Base-by-base conservation (phyloP, 2,888 invertebrate species). In the Chromoteleia sp. region DNA sequence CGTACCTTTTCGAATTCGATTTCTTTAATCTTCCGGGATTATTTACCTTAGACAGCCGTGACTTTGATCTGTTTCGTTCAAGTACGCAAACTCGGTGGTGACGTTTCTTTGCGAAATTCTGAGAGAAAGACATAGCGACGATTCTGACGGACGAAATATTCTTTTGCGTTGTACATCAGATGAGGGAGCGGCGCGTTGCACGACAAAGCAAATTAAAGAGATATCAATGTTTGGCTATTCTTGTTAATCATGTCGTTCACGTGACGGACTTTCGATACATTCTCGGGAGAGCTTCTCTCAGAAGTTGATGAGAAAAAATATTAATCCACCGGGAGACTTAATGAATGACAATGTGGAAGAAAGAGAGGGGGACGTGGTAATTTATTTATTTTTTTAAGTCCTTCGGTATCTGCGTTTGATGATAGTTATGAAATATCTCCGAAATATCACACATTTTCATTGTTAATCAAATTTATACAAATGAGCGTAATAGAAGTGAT, bases 371-470 rank as follows among this genome's bases (percentile, higher is more conserved):
- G 58, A 48, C 50, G 52, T 65, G 45, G 63, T 74, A 65, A 75
- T 56, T 65, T 65, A 75, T 65, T 65, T 75, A 65, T 75, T 56
- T 65, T 75, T 65, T 56, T 74, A 74, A n/a, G n/a, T n/a, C n/a
- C n/a, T n/a, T n/a, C n/a, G n/a, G n/a, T n/a, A n/a, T n/a, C n/a
- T n/a, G n/a, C n/a, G n/a, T n/a, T n/a, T n/a, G n/a, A n/a, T n/a
- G n/a, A n/a, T n/a, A n/a, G 25, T 25, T 25, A 25, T 25, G 25
- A 25, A 25, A 25, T 6, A n/a, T 3, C 10, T 36, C 36, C 3
- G 36, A 36, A 36, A 36, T 36, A 36, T 10, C n/a, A n/a, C 36
- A 36, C 12, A 15, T 43, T 43, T 43, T 43, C 43, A 43, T 43
- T 43, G 6, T 43, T 43, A 14, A 14, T 43, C 36, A 36, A 36